A percentile compares a stretch with the other conserved stretches of the same genome.
phyloP scores from a whole-genome alignment of 2,797 vertebrate genomes.

The Rhinichthys osculus region DNA sequence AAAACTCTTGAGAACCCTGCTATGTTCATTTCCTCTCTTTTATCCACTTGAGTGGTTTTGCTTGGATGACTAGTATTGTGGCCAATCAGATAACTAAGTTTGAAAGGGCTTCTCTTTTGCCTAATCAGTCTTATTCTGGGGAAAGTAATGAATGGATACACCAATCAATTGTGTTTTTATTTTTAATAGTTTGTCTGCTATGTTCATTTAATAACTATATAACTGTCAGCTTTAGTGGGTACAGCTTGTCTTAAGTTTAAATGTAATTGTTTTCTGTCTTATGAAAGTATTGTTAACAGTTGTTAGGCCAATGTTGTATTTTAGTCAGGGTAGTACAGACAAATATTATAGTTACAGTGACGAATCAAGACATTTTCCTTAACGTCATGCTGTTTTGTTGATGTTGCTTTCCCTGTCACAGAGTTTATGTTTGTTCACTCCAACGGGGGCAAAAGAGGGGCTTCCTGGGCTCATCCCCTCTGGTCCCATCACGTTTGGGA shows the following conservation, averaged over 20 bases:
- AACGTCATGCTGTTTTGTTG: conserved; percentile 21
- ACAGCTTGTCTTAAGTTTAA: neutral
- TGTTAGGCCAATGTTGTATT: neutral
- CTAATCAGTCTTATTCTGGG: conserved; percentile 17
- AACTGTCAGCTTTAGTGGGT: neutral
- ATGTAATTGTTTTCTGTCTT: neutral
- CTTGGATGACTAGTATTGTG: conserved; percentile 4
- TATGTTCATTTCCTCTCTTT: conserved; percentile 8
- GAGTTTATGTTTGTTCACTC: conserved; percentile 96
- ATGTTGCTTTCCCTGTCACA: conserved; percentile 66
- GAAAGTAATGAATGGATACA: neutral
- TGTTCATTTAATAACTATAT: neutral
- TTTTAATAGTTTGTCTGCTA: neutral
- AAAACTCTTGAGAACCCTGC: conserved; percentile 27
- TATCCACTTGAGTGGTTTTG: neutral
- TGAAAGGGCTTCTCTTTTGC: conserved; percentile 12
- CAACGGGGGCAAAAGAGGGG: conserved; percentile 91
- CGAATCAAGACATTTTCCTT: neutral
- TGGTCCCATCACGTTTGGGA: conserved; percentile 90
- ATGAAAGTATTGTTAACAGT: neutral
- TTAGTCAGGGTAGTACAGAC: neutral
- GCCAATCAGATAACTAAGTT: conserved; percentile 13
- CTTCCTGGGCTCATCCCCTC: conserved; percentile 89
- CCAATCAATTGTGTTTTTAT: neutral
- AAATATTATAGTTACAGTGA: neutral